Evolutionary conservation across 2,888 invertebrate genomes (phyloP), one percentile per base, ranked within the genome.

Genomic region (Nomada hirtipes): DNA sequence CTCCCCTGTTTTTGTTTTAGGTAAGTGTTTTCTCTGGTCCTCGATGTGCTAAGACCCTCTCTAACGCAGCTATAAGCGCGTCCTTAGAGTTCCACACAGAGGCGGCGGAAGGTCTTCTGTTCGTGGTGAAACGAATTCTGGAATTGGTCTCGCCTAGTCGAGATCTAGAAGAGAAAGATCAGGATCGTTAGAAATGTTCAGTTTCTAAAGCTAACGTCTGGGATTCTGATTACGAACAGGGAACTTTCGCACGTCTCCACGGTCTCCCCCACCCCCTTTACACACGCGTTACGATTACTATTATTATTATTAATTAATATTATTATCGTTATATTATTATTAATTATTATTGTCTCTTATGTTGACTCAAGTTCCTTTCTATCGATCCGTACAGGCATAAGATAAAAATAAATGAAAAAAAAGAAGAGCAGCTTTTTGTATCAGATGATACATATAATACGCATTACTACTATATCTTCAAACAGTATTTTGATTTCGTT

Each of bases 301-400:
- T 57, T 52, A 79, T 23, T 59, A 47, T 59, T 72, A 57, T 65
- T 57, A 57, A 44, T 69, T 69, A 69, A 29, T 72, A 55, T 59
- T 77, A 72, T 72, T 72, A 65, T 53, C 42, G 42, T 85, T 44
- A 36, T 36, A 74, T 23, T 53, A 47, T 64, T 71, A 55, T 65
- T 76, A 36, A 69, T 55, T 63, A 69, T 82, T 72, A 42, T 71
- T 55, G 80, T 71, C 67, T 79, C 70, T 85, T 84, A 89, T 67
- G 81, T 88, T 79, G 47, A 76, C 57, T 77, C 84, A 85, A 90
- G 89, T 90, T 91, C 89, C 90, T 89, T 90, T 88, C 26, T 70
- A 76, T 88, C 88, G 84, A 88, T 86, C 86, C 80, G 85, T 88
- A 86, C 86, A 82, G 88, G 87, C 64, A 81, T 70, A 59, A 75